Base-by-base conservation (phyloP, 2,888 invertebrate genomes). In the Leptura quadrifasciata region DNA sequence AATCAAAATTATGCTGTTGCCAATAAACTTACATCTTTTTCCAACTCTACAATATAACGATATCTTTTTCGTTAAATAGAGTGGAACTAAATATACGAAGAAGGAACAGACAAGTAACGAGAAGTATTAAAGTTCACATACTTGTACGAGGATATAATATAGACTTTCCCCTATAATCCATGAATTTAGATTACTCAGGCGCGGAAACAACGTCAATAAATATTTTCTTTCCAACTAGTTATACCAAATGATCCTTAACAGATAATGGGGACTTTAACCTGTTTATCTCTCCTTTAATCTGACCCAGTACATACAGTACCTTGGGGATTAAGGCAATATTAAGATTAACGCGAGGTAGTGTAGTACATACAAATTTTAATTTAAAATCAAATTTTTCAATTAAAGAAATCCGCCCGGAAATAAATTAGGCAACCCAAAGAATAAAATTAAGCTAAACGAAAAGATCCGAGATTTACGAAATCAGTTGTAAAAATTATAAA, bases 201-300 rank as follows among this genome's bases (percentile, higher is more conserved):
- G 10, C 6, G 57, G 57, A 57, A 39, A 57, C 57, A 21, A 57
- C 20, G 57, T 21, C 57, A 57, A 57, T 57, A 57, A 57, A 57
- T 57, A 57, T 57, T 57, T 57, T 57, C 57, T 57, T 57, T 57
- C 57, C 57, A 57, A 57, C 57, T 57, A 57, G 57, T 57, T 57
- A 57, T 57, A 57, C 12, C 57, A 57, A 57, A 57, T 21, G 57
- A 21, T 1, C 57, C 57, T 57, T 57, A 57, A 57, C 57, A 21
- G 57, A 57, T 21, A 57, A 21, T 57, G 57, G 20, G 57, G 21
- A 21, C 20, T 57, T 57, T 57, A 20, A 10, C 18, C 10, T 18
- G 57, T 57, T 18, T 57, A 57, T 57, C 47, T 47, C 17, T n/a
- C 47, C 15, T 47, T 12, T 15, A 12, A n/a, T 47, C 15, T n/a